Evolutionary conservation across 1,140 invertebrate genomes (phyloP).

Genomic region (Panagrolaimus sp.): DNA sequence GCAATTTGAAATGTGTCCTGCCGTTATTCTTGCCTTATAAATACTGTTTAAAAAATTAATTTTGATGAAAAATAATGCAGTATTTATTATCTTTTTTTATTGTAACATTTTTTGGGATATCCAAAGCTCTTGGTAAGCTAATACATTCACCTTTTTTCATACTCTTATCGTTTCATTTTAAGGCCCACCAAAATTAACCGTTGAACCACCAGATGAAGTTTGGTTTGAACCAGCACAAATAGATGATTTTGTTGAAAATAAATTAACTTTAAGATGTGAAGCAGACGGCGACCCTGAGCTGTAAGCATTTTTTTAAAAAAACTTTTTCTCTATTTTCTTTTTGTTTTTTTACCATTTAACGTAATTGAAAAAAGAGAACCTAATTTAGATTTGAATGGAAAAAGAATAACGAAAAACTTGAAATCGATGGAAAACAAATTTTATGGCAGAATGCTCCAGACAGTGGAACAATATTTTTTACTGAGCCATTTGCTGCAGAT

Average conservation of each 20-base stretch:
- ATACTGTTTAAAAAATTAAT: too few species aligned
- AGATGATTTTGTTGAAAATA: constrained; percentile 19
- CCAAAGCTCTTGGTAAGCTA: too few species aligned
- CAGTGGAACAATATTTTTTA: constrained; percentile 40
- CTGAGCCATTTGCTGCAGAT: constrained; percentile 30
- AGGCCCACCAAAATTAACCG: constrained; percentile 20
- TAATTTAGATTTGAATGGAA: constrained; percentile 41
- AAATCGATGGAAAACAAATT: constrained; percentile 33
- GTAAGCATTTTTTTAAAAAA: constrained; percentile 6
- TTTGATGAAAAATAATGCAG: too few species aligned
- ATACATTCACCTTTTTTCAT: neutral
- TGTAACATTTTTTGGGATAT: too few species aligned
- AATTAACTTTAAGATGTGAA: constrained; percentile 21
- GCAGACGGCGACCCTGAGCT: constrained; percentile 21
- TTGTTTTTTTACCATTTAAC: neutral
- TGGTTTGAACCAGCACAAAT: constrained; percentile 19
- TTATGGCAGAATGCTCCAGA: constrained; percentile 34
- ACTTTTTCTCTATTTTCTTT: too few species aligned
- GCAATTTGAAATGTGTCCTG: too few species aligned
- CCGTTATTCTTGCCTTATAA: too few species aligned
- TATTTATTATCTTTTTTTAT: too few species aligned
- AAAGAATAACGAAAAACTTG: constrained; percentile 40
- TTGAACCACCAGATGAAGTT: constrained; percentile 17
- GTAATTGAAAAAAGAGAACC: neutral
- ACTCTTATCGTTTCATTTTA: too few species aligned